A percentile compares a stretch with the other conserved stretches of the same genome.
Conservation (phyloP, 2,888 invertebrate genomes). For the Choreutis nemorana region DNA sequence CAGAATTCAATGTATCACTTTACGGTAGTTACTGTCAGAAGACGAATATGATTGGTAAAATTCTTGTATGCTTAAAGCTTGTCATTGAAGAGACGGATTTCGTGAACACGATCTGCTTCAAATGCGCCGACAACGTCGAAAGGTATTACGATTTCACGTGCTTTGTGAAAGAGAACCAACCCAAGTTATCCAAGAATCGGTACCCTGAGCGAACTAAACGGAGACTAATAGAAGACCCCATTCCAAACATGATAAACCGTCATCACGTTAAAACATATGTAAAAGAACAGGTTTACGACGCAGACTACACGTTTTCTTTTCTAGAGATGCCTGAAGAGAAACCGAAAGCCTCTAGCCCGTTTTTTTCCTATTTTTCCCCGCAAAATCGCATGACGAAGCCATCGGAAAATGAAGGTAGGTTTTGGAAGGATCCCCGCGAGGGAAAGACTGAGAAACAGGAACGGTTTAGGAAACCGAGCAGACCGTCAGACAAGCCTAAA, state of each 20-base stretch:
- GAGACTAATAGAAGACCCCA: constrained; percentile 16
- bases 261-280: constrained; percentile 37
- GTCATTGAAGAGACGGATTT: constrained; percentile 37
- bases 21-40: constrained; percentile 35
- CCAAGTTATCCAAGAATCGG: constrained; percentile 17
- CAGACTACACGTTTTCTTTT: constrained; percentile 47
- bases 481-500: constrained; percentile 17
- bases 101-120: constrained; percentile 42
- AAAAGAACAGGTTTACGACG: constrained; percentile 37
- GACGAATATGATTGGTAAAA: constrained; percentile 40
- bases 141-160: constrained; percentile 39
- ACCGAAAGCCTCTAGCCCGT: constrained; percentile 37
- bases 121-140: constrained; percentile 43
- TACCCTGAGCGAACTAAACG: constrained; percentile 15
- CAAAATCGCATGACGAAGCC: constrained; percentile 25
- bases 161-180: constrained; percentile 37
- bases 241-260: constrained; percentile 18
- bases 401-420: constrained; percentile 16
- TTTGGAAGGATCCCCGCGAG: constrained; percentile 39
- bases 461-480: constrained; percentile 16
- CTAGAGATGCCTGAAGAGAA: constrained; percentile 34
- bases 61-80: constrained; percentile 38
- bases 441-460: constrained; percentile 9
- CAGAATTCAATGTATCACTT: constrained; percentile 44
- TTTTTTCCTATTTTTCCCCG: constrained; percentile 48